Evolutionary conservation across 2,113 vertebrate genomes (phyloP), one percentile per base, ranked within the genome.

Genomic region (Myotis lucifugus): DNA sequence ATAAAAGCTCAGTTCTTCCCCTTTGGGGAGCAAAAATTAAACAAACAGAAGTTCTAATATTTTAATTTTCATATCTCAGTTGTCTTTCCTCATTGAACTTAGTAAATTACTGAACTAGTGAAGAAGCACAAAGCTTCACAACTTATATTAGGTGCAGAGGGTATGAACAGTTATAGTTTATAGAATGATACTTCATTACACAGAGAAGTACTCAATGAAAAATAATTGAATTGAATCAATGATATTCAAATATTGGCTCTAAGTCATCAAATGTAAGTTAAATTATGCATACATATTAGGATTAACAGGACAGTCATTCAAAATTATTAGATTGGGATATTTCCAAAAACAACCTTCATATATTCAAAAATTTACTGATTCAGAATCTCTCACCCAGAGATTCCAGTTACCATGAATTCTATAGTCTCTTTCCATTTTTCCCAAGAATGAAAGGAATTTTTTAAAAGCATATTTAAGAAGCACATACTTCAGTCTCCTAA

Each of bases 291-390:
- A 77, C 34, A 84, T 34, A 93, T 86, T 82, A 83, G 4, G 18
- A 25, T 48, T 83, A 86, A 88, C 6, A 92, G 13, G 61, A 61
- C 5, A 91, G 29, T 15, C 91, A 86, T 50, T 70, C 64, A 83
- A 96, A 86, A 74, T 0, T 67, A 23, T 88, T 17, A 85, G 2
- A 27, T 0, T 50, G 14, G 5, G 14, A 25, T 85, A 81, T 59
- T 89, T 94, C 73, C 93, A 95, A 92, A 85, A 69, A 84, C 13
- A 96, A 81, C 37, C 40, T 82, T 69, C 48, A 72, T 37, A 25
- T 67, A 59, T 34, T 72, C 37, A 93, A 37, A 95, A 93, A 90
- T 61, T 42, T 27, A 89, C 12, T 48, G 79, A 85, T 92, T 95
- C 19, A 90, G 32, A 95, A 92, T 73, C 25, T 88, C 27, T 50